Conservation (phyloP, 2,888 invertebrate genomes). For the Tachina fera region DNA sequence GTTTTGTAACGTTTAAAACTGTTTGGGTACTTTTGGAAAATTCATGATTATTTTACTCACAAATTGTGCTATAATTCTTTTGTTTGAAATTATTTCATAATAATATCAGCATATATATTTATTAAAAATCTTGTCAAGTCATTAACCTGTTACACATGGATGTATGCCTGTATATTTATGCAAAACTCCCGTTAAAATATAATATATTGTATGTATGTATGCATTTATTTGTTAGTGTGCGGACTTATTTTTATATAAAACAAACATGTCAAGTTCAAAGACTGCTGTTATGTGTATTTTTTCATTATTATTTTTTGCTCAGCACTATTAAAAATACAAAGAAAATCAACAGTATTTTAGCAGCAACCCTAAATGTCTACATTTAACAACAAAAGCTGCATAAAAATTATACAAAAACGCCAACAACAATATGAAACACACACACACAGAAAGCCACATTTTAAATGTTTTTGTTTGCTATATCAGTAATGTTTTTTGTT, state of each 20-base stretch:
- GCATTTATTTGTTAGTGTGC: neutral
- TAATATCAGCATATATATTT: neutral
- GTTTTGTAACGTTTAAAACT: neutral
- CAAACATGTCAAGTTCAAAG: constrained; percentile 69
- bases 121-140: constrained; percentile 35
- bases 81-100: neutral
- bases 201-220: neutral
- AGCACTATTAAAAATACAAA: constrained; percentile 61
- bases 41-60: neutral
- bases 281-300: constrained; percentile 33
- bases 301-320: constrained; percentile 1
- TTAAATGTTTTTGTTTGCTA: constrained; percentile 59
- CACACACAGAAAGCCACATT: constrained; percentile 52
- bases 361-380: constrained; percentile 67
- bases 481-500: constrained; percentile 22
- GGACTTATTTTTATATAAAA: constrained; percentile 47
- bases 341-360: constrained; percentile 63
- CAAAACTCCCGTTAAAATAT: constrained; percentile 32
- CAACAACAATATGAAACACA: constrained; percentile 40
- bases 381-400: constrained; percentile 55
- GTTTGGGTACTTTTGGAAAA: constrained; percentile 4
- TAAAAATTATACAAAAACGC: constrained; percentile 20
- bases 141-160: constrained; percentile 42
- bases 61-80: neutral
- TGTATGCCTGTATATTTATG: neutral